Evolutionary conservation across 2,888 invertebrate species (phyloP), one percentile per base, ranked within the genome.

Genomic region (Zaprionus obscuricornis): DNA sequence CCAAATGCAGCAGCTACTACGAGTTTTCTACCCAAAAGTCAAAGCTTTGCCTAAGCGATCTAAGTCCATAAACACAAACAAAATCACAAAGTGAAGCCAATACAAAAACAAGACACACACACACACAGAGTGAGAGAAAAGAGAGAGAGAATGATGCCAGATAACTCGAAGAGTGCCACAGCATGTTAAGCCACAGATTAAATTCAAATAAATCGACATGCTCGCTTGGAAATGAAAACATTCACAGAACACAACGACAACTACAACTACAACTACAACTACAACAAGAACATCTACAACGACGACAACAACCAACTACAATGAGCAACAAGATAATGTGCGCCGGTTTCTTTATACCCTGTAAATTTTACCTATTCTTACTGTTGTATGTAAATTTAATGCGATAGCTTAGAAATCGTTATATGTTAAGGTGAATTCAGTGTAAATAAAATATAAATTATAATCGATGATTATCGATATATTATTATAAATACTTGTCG

Each of bases 201-300:
- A 88, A 88, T 87, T 88, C 87, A 88, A 87, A 88, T 88, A 88
- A 88, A 88, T 88, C 88, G 87, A 87, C 88, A 82, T 83, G 74
- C 78, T 74, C 77, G 84, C 84, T 84, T 83, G 79, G 77, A 88
- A 88, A 88, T 85, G 82, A 85, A 88, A 88, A 87, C 87, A 86
- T 84, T 82, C 84, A 76, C 84, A 81, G 71, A 68, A 66, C 62
- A 66, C 74, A 62, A 51, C 24, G 57, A 55, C 64, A 72, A 39
- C 65, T 60, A 36, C 50, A 63, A 39, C 63, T 58, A 37, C 56
- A 40, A 31, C 55, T 40, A 10, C 59, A 39, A 8, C 57, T 42
- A 11, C 40, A 27, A 14, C 16, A 50, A 34, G 20, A 17, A 24
- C 42, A 40, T 22, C 22, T 26, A 18, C 31, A 40, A 46, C 13